Conservation (phyloP, 2,113 vertebrate species). For the Ophiodon elongatus region DNA sequence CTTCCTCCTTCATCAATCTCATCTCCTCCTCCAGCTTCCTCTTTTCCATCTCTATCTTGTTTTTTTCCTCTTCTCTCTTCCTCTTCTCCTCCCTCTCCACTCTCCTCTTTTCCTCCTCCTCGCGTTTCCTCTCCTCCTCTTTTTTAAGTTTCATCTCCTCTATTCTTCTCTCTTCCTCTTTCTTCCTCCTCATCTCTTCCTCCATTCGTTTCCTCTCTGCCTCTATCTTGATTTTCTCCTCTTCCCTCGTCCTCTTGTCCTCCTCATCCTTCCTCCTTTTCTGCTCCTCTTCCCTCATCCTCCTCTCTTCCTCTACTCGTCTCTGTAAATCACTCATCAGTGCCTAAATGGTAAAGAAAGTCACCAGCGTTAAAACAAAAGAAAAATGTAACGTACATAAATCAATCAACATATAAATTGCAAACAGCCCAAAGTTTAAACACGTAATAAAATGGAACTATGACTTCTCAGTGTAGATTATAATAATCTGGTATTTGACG, state of each 20-base stretch:
- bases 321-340: constrained; percentile 83
- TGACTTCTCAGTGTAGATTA: neutral
- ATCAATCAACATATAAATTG: neutral
- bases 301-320: constrained; percentile 86
- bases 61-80: constrained; percentile 56
- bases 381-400: neutral
- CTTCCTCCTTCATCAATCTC: constrained; percentile 12
- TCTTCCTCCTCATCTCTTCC: constrained; percentile 67
- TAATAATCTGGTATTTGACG: neutral
- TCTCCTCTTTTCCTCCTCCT: constrained; percentile 46
- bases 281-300: constrained; percentile 82
- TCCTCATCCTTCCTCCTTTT: constrained; percentile 72
- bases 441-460: neutral
- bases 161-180: constrained; percentile 77
- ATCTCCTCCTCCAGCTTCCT: constrained; percentile 13
- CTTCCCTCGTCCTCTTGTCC: constrained; percentile 66
- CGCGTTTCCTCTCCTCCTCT: constrained; percentile 57
- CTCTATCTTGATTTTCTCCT: constrained; percentile 20
- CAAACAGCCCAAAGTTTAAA: neutral
- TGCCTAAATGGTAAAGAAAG: constrained; percentile 78
- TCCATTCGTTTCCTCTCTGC: constrained; percentile 41
- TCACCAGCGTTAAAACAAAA: neutral
- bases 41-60: neutral
- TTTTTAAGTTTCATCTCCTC: constrained; percentile 67
- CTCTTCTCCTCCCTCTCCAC: constrained; percentile 54